Percentiles rank a stretch among this genome's conserved stretches.
Conservation (phyloP, 2,113 vertebrate genomes). For the Toxotes chatareus region DNA sequence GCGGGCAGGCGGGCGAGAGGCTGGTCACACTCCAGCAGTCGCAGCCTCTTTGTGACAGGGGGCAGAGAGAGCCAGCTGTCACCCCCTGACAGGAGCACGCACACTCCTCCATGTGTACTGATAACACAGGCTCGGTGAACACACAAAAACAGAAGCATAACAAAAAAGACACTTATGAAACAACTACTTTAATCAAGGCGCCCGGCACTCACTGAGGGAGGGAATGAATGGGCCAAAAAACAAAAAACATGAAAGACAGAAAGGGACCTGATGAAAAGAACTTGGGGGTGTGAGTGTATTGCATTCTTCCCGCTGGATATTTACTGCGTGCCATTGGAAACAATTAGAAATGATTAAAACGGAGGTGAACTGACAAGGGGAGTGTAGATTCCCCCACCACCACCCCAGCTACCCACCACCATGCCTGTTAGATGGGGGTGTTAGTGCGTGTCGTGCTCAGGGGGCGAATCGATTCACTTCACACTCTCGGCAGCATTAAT, state of each 20-base stretch:
- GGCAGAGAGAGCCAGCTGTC: constrained; percentile 82
- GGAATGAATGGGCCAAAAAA: constrained; percentile 20
- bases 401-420: constrained; percentile 18
- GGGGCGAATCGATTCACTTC: constrained; percentile 82
- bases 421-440: constrained; percentile 67
- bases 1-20: constrained; percentile 58
- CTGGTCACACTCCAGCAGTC: constrained; percentile 81
- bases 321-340: constrained; percentile 72
- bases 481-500: constrained; percentile 82
- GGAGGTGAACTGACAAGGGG: constrained; percentile 78
- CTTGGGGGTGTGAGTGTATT: constrained; percentile 37
- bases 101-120: constrained; percentile 48
- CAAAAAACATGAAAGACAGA: constrained; percentile 31
- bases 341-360: constrained; percentile 82
- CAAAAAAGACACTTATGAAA: constrained; percentile 57
- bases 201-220: constrained; percentile 11
- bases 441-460: constrained; percentile 74
- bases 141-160: constrained; percentile 57
- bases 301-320: constrained; percentile 55
- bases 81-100: constrained; percentile 74
- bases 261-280: constrained; percentile 63
- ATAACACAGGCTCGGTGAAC: constrained; percentile 49
- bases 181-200: constrained; percentile 67
- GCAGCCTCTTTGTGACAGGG: constrained; percentile 74
- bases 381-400: constrained; percentile 37